Evolutionary conservation across 2,888 invertebrate genomes (phyloP).

Genomic region (Seira ritae): DNA sequence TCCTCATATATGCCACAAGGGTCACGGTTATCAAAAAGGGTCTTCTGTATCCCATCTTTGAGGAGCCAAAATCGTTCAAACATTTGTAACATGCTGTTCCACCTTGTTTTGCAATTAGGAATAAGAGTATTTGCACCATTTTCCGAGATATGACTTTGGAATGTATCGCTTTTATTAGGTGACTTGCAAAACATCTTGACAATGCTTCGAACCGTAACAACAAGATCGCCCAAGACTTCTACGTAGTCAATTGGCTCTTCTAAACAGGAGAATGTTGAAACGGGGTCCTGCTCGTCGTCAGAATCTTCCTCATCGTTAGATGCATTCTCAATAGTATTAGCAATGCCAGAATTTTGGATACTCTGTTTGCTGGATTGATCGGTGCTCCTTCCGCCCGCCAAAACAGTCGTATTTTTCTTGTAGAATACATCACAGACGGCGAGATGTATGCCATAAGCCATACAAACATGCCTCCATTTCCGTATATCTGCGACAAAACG

Average conservation of each 20-base stretch:
- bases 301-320: background rate
- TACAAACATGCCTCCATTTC: background rate
- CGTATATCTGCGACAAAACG: background rate
- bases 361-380: background rate
- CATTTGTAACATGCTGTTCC: slow-evolving; percentile 26
- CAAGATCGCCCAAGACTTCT: background rate
- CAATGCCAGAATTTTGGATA: background rate
- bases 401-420: background rate
- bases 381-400: background rate
- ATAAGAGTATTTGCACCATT: background rate
- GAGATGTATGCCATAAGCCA: slow-evolving; percentile 30
- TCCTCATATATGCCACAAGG: background rate
- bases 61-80: background rate
- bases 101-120: background rate
- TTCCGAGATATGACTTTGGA: no score
- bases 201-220: background rate
- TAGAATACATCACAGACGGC: slow-evolving; percentile 19
- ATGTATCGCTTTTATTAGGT: slow-evolving; percentile 3
- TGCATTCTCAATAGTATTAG: background rate
- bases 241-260: background rate
- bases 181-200: slow-evolving; percentile 19
- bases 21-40: slow-evolving; percentile 14
- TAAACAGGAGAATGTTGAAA: background rate
- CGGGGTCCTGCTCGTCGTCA: background rate
- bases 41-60: background rate